These are phyloP conservation scores for Oithona nana DNA, from an alignment of 2,888 invertebrate species.

Conservation along the genomic window DNA sequence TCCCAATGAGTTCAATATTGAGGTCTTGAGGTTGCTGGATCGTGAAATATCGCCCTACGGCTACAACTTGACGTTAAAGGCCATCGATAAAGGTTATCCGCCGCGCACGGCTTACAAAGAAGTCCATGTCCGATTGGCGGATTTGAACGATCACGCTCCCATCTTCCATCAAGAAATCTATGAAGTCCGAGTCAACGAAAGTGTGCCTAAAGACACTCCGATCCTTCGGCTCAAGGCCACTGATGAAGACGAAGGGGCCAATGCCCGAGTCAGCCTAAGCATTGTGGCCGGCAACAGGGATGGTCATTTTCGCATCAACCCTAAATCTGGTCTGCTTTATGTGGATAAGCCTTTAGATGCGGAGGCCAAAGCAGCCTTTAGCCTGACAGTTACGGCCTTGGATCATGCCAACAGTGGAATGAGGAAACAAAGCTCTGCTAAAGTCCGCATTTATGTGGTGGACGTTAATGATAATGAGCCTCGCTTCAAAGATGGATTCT, in stretches of 20 bases:
- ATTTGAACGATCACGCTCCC: conserved; percentile 65
- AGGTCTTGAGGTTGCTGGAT: conserved; percentile 53
- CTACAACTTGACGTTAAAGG: conserved; percentile 69
- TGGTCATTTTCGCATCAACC: conserved; percentile 65
- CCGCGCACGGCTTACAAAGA: conserved; percentile 55
- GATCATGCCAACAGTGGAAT: conserved; percentile 67
- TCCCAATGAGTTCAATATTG: conserved; percentile 40
- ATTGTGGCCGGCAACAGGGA: conserved; percentile 82
- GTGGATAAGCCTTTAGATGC: conserved; percentile 64
- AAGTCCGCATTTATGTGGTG: conserved; percentile 66
- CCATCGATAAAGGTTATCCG: conserved; percentile 61
- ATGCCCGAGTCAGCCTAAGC: conserved; percentile 63
- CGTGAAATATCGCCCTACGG: conserved; percentile 56
- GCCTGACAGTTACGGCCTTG: conserved; percentile 68
- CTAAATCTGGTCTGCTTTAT: conserved; percentile 70
- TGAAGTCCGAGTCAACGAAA: conserved; percentile 68
- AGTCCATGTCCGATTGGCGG: conserved; percentile 57
- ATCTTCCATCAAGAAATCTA: conserved; percentile 57
- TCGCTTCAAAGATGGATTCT: neutral
- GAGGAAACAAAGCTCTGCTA: conserved; percentile 67
- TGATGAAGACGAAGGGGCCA: conserved; percentile 62
- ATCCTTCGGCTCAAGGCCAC: conserved; percentile 66
- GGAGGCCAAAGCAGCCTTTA: conserved; percentile 61
- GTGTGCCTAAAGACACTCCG: conserved; percentile 68
- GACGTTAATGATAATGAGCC: conserved; percentile 55